Conservation (phyloP, 2,113 vertebrate species). For the Myiozetetes cayanensis region DNA sequence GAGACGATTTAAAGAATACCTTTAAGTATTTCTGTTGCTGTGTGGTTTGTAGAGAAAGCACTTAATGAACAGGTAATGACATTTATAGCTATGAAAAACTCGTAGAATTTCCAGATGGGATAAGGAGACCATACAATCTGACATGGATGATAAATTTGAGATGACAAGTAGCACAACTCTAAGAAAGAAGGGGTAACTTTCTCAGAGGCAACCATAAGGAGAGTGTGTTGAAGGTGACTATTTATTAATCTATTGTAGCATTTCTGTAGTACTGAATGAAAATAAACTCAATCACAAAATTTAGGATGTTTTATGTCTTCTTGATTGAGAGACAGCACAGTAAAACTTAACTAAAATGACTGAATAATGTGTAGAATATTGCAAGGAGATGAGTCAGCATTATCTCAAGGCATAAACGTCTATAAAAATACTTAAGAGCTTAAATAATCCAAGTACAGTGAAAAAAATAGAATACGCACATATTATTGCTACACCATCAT, state of each 20-base stretch:
- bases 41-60: not conserved
- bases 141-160: not conserved
- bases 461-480: not conserved
- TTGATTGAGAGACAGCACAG: not conserved
- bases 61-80: not conserved
- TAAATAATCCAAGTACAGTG: not conserved
- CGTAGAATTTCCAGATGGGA: not conserved
- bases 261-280: not conserved
- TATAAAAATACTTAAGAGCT: not conserved
- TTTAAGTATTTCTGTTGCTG: not conserved
- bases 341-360: not conserved
- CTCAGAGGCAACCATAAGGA: not conserved
- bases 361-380: not conserved
- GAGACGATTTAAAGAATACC: not conserved
- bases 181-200: not conserved
- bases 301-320: not conserved
- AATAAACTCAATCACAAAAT: not conserved
- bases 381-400: not conserved
- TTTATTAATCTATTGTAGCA: not conserved
- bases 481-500: not conserved
- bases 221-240: rapidly evolving
- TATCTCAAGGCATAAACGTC: not conserved
- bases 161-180: not conserved
- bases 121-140: not conserved
- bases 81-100: not conserved